Evolutionary conservation across 2,797 vertebrate species (phyloP), one percentile per base, ranked within the genome.

Genomic region (Gephyroberyx darwinii): DNA sequence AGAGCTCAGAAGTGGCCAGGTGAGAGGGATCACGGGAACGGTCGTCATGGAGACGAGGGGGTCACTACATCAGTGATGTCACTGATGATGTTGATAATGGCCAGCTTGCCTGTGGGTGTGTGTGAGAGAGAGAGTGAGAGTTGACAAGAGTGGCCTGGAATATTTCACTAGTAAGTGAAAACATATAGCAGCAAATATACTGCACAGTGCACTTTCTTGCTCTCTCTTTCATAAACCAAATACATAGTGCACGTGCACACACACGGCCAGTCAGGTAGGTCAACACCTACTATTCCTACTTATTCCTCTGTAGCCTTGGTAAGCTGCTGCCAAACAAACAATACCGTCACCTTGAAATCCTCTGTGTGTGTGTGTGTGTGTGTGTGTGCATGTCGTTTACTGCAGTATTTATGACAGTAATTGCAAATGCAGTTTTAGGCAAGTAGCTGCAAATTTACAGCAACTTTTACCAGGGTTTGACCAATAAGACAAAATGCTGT

Each of bases 21-120:
- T 85, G 53, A 74, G 66, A 53, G 26, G 47, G 33, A 71, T 74
- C 68, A 64, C 51, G 61, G 62, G 61, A 69, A 68, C 30, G 8
- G 78, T 81, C 69, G 71, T 67, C 75, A 13, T 55, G 70, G 71
- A 74, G 68, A 75, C 62, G 2, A 63, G 71, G 65, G 13, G 39
- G 47, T 41, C 64, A 59, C 43, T 58, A 65, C n/a, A 22, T 22
- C 56, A 55, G 12, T 68, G 76, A 65, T 35, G 71, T 75, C 53
- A 51, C 22, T 33, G 8, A 1, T 74, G 45, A 69, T 43, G 60
- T 57, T 52, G 63, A 9, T 41, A 35, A 35, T 8, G 19, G 16
- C 71, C 35, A 62, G 26, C 2, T 39, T 19, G n/a, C 5, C 17
- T 50, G 16, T 50, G 47, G 4, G 47, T 50, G 47, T 50, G 47